Evolutionary conservation across 2,888 invertebrate species (phyloP).

Genomic region (Polietes domitor): DNA sequence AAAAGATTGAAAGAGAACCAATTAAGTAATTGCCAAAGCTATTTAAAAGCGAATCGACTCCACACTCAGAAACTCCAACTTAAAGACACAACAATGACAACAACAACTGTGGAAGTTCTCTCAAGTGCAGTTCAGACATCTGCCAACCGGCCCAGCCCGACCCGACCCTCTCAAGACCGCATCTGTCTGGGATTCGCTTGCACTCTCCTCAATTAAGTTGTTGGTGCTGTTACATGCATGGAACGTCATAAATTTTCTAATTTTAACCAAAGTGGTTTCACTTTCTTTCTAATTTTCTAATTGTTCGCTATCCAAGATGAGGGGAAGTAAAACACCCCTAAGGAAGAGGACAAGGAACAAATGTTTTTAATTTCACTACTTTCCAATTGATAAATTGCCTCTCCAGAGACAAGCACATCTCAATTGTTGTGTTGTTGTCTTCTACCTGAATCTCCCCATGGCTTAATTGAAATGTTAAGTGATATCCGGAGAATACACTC

Average conservation of each 20-base stretch:
- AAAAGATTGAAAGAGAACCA: conserved; percentile 67
- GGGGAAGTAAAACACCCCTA: conserved; percentile 48
- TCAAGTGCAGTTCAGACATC: conserved; percentile 10
- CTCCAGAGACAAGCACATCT: background rate
- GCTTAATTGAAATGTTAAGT: conserved; percentile 12
- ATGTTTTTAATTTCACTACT: conserved; percentile 38
- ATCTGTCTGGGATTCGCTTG: conserved; percentile 22
- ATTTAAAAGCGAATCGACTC: conserved; percentile 49
- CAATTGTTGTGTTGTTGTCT: background rate
- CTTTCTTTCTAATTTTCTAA: conserved; percentile 33
- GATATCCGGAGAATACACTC: background rate
- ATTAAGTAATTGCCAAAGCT: conserved; percentile 75
- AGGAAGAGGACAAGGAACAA: conserved; percentile 23
- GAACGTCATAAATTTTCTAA: conserved; percentile 34
- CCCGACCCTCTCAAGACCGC: background rate
- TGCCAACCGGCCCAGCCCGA: background rate
- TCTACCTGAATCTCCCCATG: conserved; percentile 1
- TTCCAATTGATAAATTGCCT: conserved; percentile 51
- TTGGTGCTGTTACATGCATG: conserved; percentile 11
- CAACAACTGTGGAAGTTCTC: background rate
- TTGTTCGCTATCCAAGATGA: conserved; percentile 17
- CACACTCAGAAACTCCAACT: conserved; percentile 8
- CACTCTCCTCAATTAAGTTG: background rate
- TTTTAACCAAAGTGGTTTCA: conserved; percentile 38
- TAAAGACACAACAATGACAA: conserved; percentile 34